Evolutionary conservation across 2,113 vertebrate species (phyloP), one percentile per base, ranked within the genome.

Genomic region (Gracilinanus agilis): DNA sequence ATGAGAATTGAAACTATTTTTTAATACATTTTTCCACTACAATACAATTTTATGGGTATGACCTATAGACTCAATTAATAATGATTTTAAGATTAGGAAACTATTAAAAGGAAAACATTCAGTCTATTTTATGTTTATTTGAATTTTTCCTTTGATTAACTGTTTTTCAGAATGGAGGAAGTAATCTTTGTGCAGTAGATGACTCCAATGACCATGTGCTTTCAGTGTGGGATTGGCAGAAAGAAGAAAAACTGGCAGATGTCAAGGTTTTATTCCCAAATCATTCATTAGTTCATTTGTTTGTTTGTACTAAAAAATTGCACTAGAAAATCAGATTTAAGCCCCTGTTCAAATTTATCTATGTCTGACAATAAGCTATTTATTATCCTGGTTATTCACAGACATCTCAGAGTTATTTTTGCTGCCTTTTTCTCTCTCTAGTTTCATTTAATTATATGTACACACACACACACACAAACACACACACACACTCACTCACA

Each of bases 171-270:
- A 99, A 99, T 1, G 99, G 99, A 96, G 99, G 99, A 54, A 99
- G 99, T 95, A 99, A 98, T 4, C 98, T 99, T 53, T 99, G 99
- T 91, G 99, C 99, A 0, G 99, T 99, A 53, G 99, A 99, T 7
- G 99, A 99, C 98, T 99, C 99, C 96, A 99, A 99, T 0, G 99
- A 99, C 96, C 99, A 99, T 0, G 99, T 99, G 40, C 99, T 99
- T 21, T 99, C 99, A 0, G 99, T 99, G 92, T 99, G 99, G 99
- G 99, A 99, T 98, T 99, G 99, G 99, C 99, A 99, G 98, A 99
- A 98, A 93, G 99, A 99, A 94, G 99, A 99, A 94, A 99, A 99
- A 89, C 98, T 99, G 96, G 99, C 99, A 0, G 99, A 99, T 24
- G 99, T 99, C 95, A 99, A 99, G 99, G 99, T 99, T 97, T 98